phyloP scores from a whole-genome alignment of 2,888 invertebrate genomes.

The Machimus atricapillus region DNA sequence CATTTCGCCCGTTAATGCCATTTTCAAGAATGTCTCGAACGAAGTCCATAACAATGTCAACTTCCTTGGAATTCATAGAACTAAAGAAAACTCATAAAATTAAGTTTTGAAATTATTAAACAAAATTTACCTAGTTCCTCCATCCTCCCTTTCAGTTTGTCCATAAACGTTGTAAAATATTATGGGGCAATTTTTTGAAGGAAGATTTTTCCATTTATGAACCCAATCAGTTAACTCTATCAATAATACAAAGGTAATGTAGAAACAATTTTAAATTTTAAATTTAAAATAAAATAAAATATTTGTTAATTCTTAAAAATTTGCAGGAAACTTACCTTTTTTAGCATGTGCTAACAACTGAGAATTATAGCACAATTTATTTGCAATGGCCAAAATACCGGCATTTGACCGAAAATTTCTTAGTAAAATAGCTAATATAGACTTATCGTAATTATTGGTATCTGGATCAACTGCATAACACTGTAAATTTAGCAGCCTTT shows the following conservation, averaged over 20 bases:
- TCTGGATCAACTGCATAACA: constrained; percentile 57
- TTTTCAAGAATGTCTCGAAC: constrained; percentile 64
- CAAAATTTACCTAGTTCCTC: constrained; percentile 64
- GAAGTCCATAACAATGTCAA: constrained; percentile 67
- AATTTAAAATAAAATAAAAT: not conserved
- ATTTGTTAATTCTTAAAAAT: not conserved
- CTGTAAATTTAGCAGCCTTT: constrained; percentile 68
- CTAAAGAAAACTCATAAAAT: constrained; percentile 54
- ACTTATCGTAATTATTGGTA: constrained; percentile 62
- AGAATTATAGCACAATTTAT: constrained; percentile 74
- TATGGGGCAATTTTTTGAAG: constrained; percentile 64
- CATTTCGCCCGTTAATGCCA: constrained; percentile 62
- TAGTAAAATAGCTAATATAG: constrained; percentile 75
- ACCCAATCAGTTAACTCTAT: constrained; percentile 49
- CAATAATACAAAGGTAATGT: not conserved
- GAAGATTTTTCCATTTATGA: constrained; percentile 60
- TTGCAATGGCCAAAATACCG: constrained; percentile 72
- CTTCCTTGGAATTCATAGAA: constrained; percentile 69
- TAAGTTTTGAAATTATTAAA: not conserved
- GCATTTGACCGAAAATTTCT: constrained; percentile 78
- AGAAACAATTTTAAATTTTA: too few relatives aligned
- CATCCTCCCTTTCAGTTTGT: constrained; percentile 61
- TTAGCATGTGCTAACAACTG: constrained; percentile 65
- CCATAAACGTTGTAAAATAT: constrained; percentile 69
- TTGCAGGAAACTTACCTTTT: constrained; percentile 44